Conservation (phyloP, 2,888 invertebrate genomes). For the Spicauda simplicius region DNA sequence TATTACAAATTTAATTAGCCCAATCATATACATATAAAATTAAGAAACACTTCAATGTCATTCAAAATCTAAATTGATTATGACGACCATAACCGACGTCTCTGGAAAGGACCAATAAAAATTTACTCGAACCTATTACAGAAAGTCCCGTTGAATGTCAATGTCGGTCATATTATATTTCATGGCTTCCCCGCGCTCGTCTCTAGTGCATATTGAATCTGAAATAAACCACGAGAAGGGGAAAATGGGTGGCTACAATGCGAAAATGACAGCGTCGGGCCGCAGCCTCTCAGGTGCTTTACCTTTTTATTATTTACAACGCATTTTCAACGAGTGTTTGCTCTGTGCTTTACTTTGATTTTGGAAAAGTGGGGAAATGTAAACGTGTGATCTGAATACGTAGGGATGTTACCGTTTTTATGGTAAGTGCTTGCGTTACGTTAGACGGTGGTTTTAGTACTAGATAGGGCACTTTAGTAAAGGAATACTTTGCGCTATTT, state of each 20-base stretch:
- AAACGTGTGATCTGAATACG: slow-evolving; percentile 79
- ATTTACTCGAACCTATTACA: slow-evolving; percentile 18
- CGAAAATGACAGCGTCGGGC: slow-evolving; percentile 68
- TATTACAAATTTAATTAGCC: too few relatives aligned
- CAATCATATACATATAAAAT: too few relatives aligned
- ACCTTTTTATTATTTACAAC: slow-evolving; percentile 84
- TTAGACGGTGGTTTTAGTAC: slow-evolving; percentile 49
- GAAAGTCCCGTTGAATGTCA: slow-evolving; percentile 30
- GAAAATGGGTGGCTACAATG: slow-evolving; percentile 67
- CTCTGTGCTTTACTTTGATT: slow-evolving; percentile 81
- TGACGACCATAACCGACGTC: neutral
- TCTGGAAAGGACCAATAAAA: slow-evolving; percentile 14
- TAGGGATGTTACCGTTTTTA: slow-evolving; percentile 60
- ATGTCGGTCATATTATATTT: slow-evolving; percentile 36
- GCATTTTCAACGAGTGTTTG: slow-evolving; percentile 84
- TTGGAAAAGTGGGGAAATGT: slow-evolving; percentile 75
- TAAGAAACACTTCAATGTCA: neutral
- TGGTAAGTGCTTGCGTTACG: slow-evolving; percentile 66
- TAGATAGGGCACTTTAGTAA: slow-evolving; percentile 44
- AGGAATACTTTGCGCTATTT: slow-evolving; percentile 19
- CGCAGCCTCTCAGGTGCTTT: slow-evolving; percentile 52
- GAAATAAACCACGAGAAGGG: slow-evolving; percentile 75
- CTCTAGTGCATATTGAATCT: slow-evolving; percentile 82
- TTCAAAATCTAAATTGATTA: neutral
- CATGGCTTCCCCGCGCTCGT: slow-evolving; percentile 51